Base-by-base conservation (phyloP, 2,888 invertebrate genomes). In the Leptinotarsa peninsularis region DNA sequence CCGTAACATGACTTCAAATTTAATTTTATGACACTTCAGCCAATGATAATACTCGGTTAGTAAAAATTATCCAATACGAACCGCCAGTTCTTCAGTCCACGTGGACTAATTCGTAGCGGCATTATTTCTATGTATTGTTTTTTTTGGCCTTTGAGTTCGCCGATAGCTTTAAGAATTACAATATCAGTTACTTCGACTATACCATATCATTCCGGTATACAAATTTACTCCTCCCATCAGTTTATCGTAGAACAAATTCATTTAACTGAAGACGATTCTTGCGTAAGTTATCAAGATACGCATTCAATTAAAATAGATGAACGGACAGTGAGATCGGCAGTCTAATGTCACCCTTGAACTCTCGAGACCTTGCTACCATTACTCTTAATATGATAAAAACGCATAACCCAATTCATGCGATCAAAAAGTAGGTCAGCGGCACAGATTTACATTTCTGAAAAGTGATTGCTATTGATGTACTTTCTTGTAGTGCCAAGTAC, bases 351-450 rank as follows among this genome's bases (percentile, higher is more conserved):
- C 80, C 81, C 81, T 81, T 81, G 81, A 81, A 79, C 80, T 78
- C 80, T 72, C 76, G 67, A 78, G 79, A 79, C 80, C 80, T 81
- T 80, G 81, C 80, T 79, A 79, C 79, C 77, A 78, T 78, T 78
- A 78, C 67, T 78, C 78, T 78, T 78, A 70, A 56, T 54, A 74
- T 77, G 49, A 79, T 78, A 79, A 84, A 83, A 84, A 85, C 81
- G 82, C 80, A 80, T 84, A 85, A 85, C 85, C 84, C 83, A 85
- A 85, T 86, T 85, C 84, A 82, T 78, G 74, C 76, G 81, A 76
- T 60, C 74, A 66, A 81, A 43, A 83, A 82, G 83, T 84, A 77
- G 83, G 84, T 81, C 83, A 79, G 66, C 79, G 82, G 79, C 84
- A 83, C 80, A 84, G 82, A 82, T 82, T 79, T 76, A 78, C 79